Percentiles rank a stretch among this genome's conserved stretches.
Evolutionary conservation across 2,113 vertebrate genomes (phyloP).

Genomic region (Dissostichus mawsoni): DNA sequence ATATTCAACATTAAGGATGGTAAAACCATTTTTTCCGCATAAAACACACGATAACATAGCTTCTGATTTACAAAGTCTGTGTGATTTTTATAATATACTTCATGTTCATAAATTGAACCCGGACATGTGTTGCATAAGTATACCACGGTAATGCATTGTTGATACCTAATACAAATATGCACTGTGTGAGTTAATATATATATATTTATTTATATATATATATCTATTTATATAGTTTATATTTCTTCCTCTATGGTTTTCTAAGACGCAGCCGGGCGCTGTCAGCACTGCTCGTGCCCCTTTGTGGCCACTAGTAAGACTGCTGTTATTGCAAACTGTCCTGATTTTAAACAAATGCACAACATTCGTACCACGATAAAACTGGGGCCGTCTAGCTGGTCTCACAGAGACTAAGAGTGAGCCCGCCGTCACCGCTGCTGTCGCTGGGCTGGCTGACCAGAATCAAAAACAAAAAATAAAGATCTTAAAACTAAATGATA

Average conservation of each 20-base stretch:
- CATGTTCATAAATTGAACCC: constrained; percentile 96
- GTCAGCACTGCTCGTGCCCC: constrained; percentile 98
- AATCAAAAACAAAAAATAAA: constrained; percentile 85
- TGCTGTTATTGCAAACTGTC: constrained; percentile 99
- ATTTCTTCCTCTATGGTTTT: constrained; percentile 93
- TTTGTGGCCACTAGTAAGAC: constrained; percentile 87
- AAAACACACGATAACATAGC: constrained; percentile 87
- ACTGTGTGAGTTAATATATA: constrained; percentile 74
- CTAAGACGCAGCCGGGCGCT: constrained; percentile 93
- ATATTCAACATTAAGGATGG: constrained; percentile 97
- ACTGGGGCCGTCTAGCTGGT: constrained; percentile 98
- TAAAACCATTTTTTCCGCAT: constrained; percentile 94
- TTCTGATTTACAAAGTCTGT: constrained; percentile 89
- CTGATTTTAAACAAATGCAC: constrained; percentile 99
- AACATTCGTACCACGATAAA: constrained; percentile 99
- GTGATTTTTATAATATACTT: constrained; percentile 78
- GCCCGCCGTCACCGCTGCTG: constrained; percentile 93
- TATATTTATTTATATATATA: constrained; percentile 70
- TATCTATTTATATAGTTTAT: constrained; percentile 75
- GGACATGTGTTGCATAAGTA: constrained; percentile 98
- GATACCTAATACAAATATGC: constrained; percentile 81
- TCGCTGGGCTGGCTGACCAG: constrained; percentile 96
- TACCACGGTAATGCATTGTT: constrained; percentile 77
- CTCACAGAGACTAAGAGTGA: constrained; percentile 99
- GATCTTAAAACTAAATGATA: constrained; percentile 91